Evolutionary conservation across 2,888 invertebrate species (phyloP).

Genomic region (Drosophila subsilvestris): DNA sequence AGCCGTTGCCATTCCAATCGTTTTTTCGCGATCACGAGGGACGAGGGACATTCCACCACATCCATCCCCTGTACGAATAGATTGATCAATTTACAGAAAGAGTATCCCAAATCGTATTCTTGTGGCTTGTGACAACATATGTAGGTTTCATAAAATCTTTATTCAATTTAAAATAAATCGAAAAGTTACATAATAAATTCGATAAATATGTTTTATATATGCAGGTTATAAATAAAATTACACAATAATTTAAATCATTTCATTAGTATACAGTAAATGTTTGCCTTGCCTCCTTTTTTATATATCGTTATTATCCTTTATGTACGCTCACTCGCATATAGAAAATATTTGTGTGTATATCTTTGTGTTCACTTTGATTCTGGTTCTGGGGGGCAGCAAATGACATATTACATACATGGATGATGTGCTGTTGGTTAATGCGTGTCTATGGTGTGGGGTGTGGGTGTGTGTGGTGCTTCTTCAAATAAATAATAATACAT

Average conservation of each 20-base stretch:
- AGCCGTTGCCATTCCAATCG: no score
- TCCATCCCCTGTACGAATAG: no score
- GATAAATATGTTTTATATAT: constrained; percentile 76
- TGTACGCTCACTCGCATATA: constrained; percentile 42
- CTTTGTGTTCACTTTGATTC: constrained; percentile 74
- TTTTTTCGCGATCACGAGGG: no score
- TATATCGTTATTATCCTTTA: constrained; percentile 26
- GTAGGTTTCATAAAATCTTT: constrained; percentile 72
- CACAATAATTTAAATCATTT: constrained; percentile 67
- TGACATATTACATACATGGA: constrained; percentile 56
- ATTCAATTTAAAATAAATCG: constrained; percentile 75
- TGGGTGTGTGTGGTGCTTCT: constrained; percentile 9
- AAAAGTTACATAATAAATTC: constrained; percentile 76
- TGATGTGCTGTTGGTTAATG: constrained; percentile 29
- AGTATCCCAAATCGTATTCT: neutral
- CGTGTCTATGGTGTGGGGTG: neutral
- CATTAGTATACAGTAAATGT: constrained; percentile 67
- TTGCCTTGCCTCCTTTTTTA: constrained; percentile 30
- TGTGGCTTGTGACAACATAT: neutral
- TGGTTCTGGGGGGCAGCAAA: constrained; percentile 56
- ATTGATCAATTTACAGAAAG: neutral
- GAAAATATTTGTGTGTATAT: constrained; percentile 78
- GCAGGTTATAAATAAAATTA: constrained; percentile 74
- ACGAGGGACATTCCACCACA: no score
- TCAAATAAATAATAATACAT: constrained; percentile 48